Base-by-base conservation (phyloP, 2,888 invertebrate species). In the Drosophila putrida region DNA sequence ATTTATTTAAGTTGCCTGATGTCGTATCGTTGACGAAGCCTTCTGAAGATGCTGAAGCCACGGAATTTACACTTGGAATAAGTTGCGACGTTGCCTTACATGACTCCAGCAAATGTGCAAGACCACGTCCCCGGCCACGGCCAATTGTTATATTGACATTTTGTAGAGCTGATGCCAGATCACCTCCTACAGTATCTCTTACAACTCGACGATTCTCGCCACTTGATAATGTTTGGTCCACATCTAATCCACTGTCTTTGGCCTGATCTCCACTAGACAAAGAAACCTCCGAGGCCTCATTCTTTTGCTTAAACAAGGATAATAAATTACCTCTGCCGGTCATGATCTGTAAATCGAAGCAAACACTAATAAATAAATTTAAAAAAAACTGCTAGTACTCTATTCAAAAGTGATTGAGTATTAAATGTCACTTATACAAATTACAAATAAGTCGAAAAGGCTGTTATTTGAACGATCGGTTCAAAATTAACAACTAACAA, bases 271-370 rank as follows among this genome's bases (percentile, higher is more conserved):
- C 66, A 63, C 60, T 77, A 6, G 63, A 62, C 6, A 36, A 20
- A 4, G 66, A 69, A 11, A n/a, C 6, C 36, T 55, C 65, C 1
- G 65, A 71, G 39, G 33, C 5, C 0, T 47, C 50, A 5, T 15
- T 15, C 9, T 44, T 59, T 46, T 87, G 75, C 10, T 55, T 57
- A 27, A 86, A 80, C 5, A 84, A 39, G 5, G 60, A 51, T 8
- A 83, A 25, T 20, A 89, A 53, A 15, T 73, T 78, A 6, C 82
- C 82, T 8, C 82, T 66, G 15, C 89, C 82, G 27, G 78, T 51
- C 82, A 82, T 82, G 6, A 35, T 88, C 83, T 82, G 31, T 25
- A 68, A 59, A 28, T 25, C 38, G 39, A 57, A 38, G 2, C 10
- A 20, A 36, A 54, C n/a, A n/a, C n/a, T n/a, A n/a, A 10, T 6